phyloP scores from a whole-genome alignment of 2,113 vertebrate species.

The Pelecanoides urinatrix region DNA sequence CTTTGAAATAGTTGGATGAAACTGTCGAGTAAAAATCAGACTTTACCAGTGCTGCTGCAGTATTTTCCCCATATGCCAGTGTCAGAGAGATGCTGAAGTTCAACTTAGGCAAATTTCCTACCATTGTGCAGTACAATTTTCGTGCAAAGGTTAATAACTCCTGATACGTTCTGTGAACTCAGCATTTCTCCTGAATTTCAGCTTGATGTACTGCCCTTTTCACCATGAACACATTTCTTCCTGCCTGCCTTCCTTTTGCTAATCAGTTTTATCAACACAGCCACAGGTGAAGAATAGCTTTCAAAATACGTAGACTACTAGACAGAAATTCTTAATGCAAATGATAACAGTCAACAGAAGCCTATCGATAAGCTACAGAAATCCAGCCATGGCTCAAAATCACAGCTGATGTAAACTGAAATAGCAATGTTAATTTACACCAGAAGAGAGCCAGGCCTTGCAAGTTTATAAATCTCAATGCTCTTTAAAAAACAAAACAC shows the following conservation, averaged over 20 bases:
- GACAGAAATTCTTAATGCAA: slow-evolving; percentile 31
- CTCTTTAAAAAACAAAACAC: slow-evolving; percentile 35
- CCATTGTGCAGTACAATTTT: background rate
- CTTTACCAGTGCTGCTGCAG: background rate
- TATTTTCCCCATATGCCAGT: background rate
- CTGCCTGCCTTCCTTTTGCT: background rate
- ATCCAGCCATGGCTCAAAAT: background rate
- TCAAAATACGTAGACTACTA: background rate
- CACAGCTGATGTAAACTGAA: background rate
- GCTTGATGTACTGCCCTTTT: slow-evolving; percentile 39
- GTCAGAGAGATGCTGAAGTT: background rate
- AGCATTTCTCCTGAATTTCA: slow-evolving; percentile 21
- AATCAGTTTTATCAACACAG: slow-evolving; percentile 68
- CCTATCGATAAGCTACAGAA: background rate
- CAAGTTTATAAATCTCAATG: background rate
- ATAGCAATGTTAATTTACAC: background rate
- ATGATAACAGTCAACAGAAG: background rate
- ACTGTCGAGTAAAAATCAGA: background rate
- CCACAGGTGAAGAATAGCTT: slow-evolving; percentile 64
- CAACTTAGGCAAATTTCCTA: background rate
- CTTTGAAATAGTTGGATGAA: background rate
- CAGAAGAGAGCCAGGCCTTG: background rate
- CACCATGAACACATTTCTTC: background rate
- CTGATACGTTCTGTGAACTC: background rate
- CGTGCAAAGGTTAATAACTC: slow-evolving; percentile 49